Base-by-base conservation (phyloP, 2,113 vertebrate genomes). In the Phoenicopterus ruber region DNA sequence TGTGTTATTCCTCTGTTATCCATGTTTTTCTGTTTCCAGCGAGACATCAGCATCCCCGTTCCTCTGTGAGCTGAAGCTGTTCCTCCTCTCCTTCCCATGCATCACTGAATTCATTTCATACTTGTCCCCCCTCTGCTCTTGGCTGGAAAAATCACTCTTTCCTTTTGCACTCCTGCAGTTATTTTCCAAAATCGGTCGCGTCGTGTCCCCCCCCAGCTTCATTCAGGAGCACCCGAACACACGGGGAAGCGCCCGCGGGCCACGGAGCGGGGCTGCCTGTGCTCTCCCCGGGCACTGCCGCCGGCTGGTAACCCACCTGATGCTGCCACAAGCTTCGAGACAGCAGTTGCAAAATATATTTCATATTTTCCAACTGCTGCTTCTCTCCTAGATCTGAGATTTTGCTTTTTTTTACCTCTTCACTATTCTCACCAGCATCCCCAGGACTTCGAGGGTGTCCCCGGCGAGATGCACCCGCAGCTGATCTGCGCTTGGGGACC, bases 381-480 rank as follows among this genome's bases (percentile, higher is more conserved):
- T n/a, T 29, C 38, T 44, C 50, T 65, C 44, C 69, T 2, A 34
- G 13, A n/a, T 0, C 17, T 1, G 31, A 76, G 36, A 5, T 13
- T 40, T n/a, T n/a, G 20, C 12, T 5, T 40, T 76, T 29, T 21
- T 31, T 1, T 12, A 34, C 57, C 63, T 11, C 8, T 15, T 36
- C 3, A 1, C 26, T 36, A 2, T 9, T 36, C 63, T 46, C 7
- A 1, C 19, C 46, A 50, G 54, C 61, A 72, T 11, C 38, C 44
- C 58, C 63, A 38, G 49, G 17, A 3, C 17, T 26, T 5, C 3
- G 14, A 26, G 38, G 46, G 16, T 4, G 10, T 38, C n/a, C 44
- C 25, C 3, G 1, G 24, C 1, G 6, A 52, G 67, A 55, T 0
- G 1, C 1, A 6, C 44, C 49, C 7, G 1, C 54, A 49, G 38